Evolutionary conservation across 2,797 vertebrate genomes (phyloP), one percentile per base, ranked within the genome.

Genomic region (Oryzias sinensis): DNA sequence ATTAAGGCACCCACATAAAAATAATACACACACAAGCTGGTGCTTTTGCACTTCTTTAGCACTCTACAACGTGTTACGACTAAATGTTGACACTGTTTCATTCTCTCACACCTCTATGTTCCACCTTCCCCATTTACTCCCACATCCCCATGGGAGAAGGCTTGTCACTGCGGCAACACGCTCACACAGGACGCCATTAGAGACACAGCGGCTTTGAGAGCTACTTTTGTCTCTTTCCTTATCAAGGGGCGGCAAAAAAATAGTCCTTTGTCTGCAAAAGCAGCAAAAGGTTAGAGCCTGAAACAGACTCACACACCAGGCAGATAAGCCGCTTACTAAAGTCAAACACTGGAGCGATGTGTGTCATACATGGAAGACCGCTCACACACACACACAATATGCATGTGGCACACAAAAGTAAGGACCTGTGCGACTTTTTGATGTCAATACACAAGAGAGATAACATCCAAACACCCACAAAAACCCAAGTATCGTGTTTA

Each of bases 261-360:
- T 79, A 72, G 58, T 47, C 65, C 74, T 84, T 89, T 88, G 84
- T 89, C 85, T 88, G 77, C 67, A 56, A 69, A 73, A 75, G 77
- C 78, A 77, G 79, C 54, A 16, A 89, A 91, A 90, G 89, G 88
- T 91, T 89, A 80, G 74, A 70, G 82, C 74, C 77, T 55, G 76
- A 84, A 83, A 84, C 81, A 64, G 76, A 70, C 68, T 50, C 65
- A 68, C 74, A 56, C 68, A 56, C 29, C 81, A 83, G 85, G 89
- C 79, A 79, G 86, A 75, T 82, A 86, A 90, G 85, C 88, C 79
- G 87, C 86, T 90, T 90, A 88, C 70, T 64, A 75, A 86, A 87
- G 81, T 89, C 88, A 88, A 90, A 90, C 71, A 80, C 70, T n/a
- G 56, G 79, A 75, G 72, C 86, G 77, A 62, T 76, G 83, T 86